These are phyloP conservation scores for Nyctereutes procyonoides DNA, from an alignment of 2,113 vertebrate genomes.

Conservation along the genomic window DNA sequence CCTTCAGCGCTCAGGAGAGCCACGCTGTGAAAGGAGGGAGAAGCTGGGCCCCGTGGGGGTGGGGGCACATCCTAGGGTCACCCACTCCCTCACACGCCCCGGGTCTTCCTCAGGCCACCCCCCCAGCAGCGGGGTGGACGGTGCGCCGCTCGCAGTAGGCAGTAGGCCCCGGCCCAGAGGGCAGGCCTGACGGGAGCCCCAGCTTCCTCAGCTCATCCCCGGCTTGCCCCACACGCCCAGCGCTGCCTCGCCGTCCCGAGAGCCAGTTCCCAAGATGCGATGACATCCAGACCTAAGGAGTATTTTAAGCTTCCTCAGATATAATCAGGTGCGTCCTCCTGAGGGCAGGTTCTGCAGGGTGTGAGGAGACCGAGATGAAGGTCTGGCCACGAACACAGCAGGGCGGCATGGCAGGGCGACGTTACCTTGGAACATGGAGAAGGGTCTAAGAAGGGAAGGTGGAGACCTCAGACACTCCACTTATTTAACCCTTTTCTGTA, in stretches of 20 bases:
- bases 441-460: neutral
- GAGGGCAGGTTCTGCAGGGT: neutral
- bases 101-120: neutral
- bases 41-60: accelerated
- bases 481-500: neutral
- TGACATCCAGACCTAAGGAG: neutral
- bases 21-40: neutral
- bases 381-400: accelerated
- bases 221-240: neutral
- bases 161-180: neutral
- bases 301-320: neutral
- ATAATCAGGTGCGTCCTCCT: neutral
- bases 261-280: neutral
- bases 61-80: neutral
- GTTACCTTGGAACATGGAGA: neutral
- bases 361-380: neutral
- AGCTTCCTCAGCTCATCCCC: neutral
- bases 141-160: accelerated
- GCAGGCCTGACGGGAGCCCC: neutral
- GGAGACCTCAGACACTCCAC: neutral
- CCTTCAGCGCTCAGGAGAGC: neutral
- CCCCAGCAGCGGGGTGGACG: neutral
- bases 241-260: accelerated
- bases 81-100: neutral
- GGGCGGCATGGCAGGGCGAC: neutral